Base-by-base conservation (phyloP, 2,888 invertebrate species). In the Drosophila ezoana region DNA sequence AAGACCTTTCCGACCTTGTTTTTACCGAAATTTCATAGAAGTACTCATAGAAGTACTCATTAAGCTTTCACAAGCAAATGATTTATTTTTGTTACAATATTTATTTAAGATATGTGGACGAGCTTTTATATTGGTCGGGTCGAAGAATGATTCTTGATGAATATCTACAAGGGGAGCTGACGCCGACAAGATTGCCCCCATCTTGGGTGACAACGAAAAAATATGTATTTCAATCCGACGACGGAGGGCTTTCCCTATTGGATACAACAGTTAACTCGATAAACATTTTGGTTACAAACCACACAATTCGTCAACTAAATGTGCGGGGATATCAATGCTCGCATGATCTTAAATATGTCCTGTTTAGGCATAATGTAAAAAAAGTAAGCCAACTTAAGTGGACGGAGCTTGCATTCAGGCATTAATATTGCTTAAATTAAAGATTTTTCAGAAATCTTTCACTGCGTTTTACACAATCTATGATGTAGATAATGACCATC, bases 381-480 rank as follows among this genome's bases (percentile, higher is more conserved):
- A 95, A 96, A 94, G 97, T 97, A 93, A 94, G 94, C 93, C 3
- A 1, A 23, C 1, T n/a, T 9, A 10, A 28, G 11, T 5, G 41
- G 13, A n/a, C 13, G 51, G 13, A 18, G 1, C 4, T 18, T 1
- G 3, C 38, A 13, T 14, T 20, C 6, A 6, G 10, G 11, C 4
- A 20, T 35, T 18, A 57, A 45, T 4, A 10, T 41, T 41, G 10
- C 3, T 10, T 35, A 4, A 5, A 28, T 23, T 9, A 13, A 16
- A 97, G 97, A 96, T 96, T 92, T 97, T 96, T 93, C 95, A 95
- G 92, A 95, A 96, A 93, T 96, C 97, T 79, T 96, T 95, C 93
- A 96, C 96, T 90, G 97, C 97, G 88, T 96, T 96, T 93, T 97
- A 97, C 93, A 97, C 97, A 87, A 96, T 97, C 92, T 97, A 97